Percentiles rank a stretch among this genome's conserved stretches.
Conservation (phyloP, 53 echinoderm and acorn worm genomes). For the Zoroaster sp. region DNA sequence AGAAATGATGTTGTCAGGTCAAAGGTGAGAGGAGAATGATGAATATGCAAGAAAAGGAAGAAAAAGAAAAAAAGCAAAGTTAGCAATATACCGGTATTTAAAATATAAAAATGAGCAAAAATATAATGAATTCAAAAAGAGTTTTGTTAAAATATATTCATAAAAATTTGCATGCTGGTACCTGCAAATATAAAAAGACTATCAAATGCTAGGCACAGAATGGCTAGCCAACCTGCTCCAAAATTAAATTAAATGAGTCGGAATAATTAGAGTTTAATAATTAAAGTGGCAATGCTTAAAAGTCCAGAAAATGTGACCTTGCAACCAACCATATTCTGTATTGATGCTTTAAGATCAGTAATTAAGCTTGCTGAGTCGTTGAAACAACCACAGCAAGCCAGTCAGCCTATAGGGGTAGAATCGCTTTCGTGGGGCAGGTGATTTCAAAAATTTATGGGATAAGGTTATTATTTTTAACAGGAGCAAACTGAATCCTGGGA, state of each 20-base stretch:
- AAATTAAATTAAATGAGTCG: background rate
- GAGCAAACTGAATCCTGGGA: background rate
- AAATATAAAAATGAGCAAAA: no score
- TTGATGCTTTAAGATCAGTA: slow-evolving; percentile 11
- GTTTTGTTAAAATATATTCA: no score
- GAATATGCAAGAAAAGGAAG: background rate
- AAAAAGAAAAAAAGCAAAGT: background rate
- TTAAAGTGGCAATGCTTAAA: slow-evolving; percentile 17
- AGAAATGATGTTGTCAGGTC: background rate
- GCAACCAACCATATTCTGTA: background rate
- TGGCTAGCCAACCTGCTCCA: no score
- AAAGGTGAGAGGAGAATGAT: background rate
- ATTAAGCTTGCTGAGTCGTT: background rate
- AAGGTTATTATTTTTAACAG: background rate
- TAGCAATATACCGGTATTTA: no score
- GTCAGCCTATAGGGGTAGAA: background rate
- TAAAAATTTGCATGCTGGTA: no score
- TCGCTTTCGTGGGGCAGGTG: background rate
- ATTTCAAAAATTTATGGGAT: background rate
- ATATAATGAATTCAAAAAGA: no score
- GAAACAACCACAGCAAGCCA: background rate
- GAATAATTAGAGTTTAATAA: no score
- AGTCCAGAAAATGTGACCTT: background rate
- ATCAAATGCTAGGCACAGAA: no score
- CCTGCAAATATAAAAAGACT: no score